A percentile compares a stretch with the other conserved stretches of the same genome.
Conservation (phyloP, 2,888 invertebrate species). For the Griposia aprilina region DNA sequence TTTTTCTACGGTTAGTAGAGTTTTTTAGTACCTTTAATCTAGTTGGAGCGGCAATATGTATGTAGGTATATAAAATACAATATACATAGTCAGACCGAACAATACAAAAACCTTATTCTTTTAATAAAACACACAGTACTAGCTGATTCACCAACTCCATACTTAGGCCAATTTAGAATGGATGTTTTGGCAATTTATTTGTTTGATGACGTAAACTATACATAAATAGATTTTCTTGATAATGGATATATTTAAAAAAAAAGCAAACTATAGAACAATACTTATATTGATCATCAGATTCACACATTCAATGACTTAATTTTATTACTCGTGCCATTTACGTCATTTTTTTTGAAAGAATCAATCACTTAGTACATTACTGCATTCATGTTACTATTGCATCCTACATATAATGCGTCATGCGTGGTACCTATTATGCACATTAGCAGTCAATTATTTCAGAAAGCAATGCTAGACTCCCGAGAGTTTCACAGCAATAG, state of each 20-base stretch:
- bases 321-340: background rate
- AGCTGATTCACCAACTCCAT: constrained; percentile 38
- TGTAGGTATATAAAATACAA: background rate
- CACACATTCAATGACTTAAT: background rate
- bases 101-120: constrained; percentile 8
- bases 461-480: background rate
- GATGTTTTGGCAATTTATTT: constrained; percentile 42
- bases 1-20: background rate
- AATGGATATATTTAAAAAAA: constrained; percentile 7
- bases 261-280: background rate
- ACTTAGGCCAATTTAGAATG: constrained; percentile 35
- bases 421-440: background rate
- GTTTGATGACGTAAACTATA: constrained; percentile 31
- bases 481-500: background rate
- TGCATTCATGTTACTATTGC: background rate
- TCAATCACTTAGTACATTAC: background rate
- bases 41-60: background rate
- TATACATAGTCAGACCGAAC: background rate
- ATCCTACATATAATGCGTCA: background rate
- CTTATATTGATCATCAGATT: background rate
- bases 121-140: constrained; percentile 12
- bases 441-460: background rate
- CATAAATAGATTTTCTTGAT: constrained; percentile 27
- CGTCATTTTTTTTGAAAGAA: constrained; percentile 1
- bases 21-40: background rate